Evolutionary conservation across 2,113 vertebrate genomes (phyloP), one percentile per base, ranked within the genome.

Genomic region (Oxygymnocypris stewartii): DNA sequence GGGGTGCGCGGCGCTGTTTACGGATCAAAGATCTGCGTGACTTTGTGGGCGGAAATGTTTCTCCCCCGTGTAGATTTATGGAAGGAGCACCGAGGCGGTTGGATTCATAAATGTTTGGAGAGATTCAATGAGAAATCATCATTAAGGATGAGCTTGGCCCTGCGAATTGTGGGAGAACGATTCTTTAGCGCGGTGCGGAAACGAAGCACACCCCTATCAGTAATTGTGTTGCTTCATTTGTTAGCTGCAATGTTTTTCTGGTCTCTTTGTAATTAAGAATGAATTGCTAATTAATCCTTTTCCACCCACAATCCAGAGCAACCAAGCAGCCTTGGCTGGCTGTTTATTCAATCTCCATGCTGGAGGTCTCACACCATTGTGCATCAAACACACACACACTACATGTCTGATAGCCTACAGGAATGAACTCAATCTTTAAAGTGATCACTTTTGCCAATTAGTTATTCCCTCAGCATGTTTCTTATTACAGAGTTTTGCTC

Each of bases 251-350:
- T 86, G 81, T 89, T 87, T 78, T 85, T 54, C 85, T 86, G 86
- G 40, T 85, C 59, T 85, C 59, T 81, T 84, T 31, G 85, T 89
- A 88, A 90, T 89, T 89, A 88, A 90, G 88, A 88, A 86, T 77
- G 88, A 89, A 88, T 90, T 85, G 89, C 84, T 88, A 88, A 90
- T 90, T 88, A 65, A 88, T 90, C 89, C 85, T 79, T 77, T 88
- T 88, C 87, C 84, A 1, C 89, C 87, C 75, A 88, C 85, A 40
- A 73, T 80, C 35, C 78, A 59, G 42, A 88, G 76, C 85, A 85
- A 87, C 88, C 83, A 84, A 71, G 80, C 82, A 25, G 69, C 74
- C 76, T 63, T 63, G 69, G 37, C 6, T 49, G 13, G 12, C 63
- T 57, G 84, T 87, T 83, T 65, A 47, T 63, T 84, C n/a, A 20